Evolutionary conservation across 2,888 invertebrate species (phyloP).

Genomic region (Drosophila mettleri): DNA sequence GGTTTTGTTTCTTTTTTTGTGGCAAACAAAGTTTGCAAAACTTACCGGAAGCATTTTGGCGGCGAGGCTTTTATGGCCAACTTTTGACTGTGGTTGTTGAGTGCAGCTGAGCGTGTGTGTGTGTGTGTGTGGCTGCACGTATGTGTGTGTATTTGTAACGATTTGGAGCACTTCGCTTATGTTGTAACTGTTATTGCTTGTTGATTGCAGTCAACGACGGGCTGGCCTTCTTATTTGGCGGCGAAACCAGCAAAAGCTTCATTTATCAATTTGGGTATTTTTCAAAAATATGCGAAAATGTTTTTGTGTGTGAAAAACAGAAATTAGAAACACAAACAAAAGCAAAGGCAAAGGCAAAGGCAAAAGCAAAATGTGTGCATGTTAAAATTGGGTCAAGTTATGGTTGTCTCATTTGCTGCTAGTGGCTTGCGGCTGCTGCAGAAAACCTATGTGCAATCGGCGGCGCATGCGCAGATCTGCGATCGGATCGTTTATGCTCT

Average conservation of each 20-base stretch:
- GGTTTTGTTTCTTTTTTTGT: constrained; percentile 14
- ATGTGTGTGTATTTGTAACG: constrained; percentile 1
- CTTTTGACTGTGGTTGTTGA: constrained; percentile 31
- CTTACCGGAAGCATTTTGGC: constrained; percentile 84
- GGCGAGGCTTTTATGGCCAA: constrained; percentile 55
- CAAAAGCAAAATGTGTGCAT: constrained; percentile 33
- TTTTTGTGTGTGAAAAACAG: constrained; percentile 22
- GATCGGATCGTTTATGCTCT: constrained; percentile 54
- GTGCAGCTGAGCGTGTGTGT: constrained; percentile 11
- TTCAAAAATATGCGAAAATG: constrained; percentile 30
- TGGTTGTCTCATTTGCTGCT: constrained; percentile 8
- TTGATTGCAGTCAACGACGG: constrained; percentile 34
- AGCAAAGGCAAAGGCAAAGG: too few relatives aligned
- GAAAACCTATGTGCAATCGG: constrained; percentile 69
- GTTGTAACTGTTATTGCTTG: constrained; percentile 42
- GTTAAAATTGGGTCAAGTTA: constrained; percentile 51
- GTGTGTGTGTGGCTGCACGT: not conserved
- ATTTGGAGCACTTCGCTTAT: constrained; percentile 26
- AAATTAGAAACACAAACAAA: not conserved
- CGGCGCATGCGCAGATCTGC: constrained; percentile 54
- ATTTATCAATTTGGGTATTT: constrained; percentile 34
- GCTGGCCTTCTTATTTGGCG: constrained; percentile 35
- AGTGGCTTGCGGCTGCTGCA: constrained; percentile 26
- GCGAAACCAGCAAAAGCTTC: constrained; percentile 40
- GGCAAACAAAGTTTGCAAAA: constrained; percentile 46